phyloP scores from a whole-genome alignment of 2,888 invertebrate genomes.

The Drosophila falleni region DNA sequence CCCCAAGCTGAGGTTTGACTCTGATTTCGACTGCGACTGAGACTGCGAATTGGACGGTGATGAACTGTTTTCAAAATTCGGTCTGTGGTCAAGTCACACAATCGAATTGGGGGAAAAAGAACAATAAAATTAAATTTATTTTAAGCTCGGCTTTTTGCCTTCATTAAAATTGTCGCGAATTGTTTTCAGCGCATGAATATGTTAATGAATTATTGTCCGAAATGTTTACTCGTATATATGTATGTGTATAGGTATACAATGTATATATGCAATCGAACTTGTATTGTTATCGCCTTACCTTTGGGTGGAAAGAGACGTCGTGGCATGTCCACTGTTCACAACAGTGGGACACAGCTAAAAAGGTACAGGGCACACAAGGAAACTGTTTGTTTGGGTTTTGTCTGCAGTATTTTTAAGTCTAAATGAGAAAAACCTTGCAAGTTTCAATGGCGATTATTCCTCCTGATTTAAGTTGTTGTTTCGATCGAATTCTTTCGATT shows the following conservation, averaged over 20 bases:
- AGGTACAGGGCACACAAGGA: background rate
- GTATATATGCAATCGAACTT: background rate
- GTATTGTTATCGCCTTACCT: constrained; percentile 5
- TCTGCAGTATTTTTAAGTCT: background rate
- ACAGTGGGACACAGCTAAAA: background rate
- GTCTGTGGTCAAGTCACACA: constrained; percentile 35
- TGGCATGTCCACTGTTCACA: too few species aligned
- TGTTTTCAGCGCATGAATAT: constrained; percentile 71
- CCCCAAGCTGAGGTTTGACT: constrained; percentile 29
- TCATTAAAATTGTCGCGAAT: constrained; percentile 79
- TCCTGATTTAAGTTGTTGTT: too few species aligned
- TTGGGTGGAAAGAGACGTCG: background rate
- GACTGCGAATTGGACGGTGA: constrained; percentile 50
- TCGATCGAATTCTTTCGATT: too few species aligned
- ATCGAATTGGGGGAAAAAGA: constrained; percentile 43
- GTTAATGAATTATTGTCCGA: constrained; percentile 68
- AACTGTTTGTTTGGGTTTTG: background rate
- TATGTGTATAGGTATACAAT: background rate
- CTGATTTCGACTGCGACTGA: background rate
- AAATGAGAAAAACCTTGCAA: background rate
- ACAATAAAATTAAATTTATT: constrained; percentile 71
- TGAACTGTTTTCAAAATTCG: constrained; percentile 74
- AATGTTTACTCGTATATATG: background rate
- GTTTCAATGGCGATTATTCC: background rate
- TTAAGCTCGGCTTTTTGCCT: constrained; percentile 53